phyloP scores from a whole-genome alignment of 2,797 vertebrate species.

The Crenuchus spilurus region DNA sequence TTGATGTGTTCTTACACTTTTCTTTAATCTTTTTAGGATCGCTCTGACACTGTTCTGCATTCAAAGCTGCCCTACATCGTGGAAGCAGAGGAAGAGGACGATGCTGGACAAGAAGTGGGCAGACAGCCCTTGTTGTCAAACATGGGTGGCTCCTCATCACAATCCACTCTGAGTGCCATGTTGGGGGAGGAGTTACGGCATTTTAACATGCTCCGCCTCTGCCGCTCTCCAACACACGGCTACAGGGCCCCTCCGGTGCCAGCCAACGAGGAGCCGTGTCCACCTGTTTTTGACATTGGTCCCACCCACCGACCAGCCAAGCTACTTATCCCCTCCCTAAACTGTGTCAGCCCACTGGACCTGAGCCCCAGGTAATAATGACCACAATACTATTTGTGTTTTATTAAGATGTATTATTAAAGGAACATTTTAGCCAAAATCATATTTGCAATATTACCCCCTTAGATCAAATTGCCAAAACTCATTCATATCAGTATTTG shows the following conservation, averaged over 20 bases:
- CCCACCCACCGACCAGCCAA: constrained; percentile 75
- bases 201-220: constrained; percentile 75
- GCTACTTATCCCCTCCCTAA: constrained; percentile 85
- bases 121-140: constrained; percentile 79
- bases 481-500: too few species aligned
- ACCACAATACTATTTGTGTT: background rate
- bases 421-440: too few species aligned
- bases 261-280: constrained; percentile 56
- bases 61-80: constrained; percentile 81
- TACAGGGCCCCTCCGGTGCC: constrained; percentile 67
- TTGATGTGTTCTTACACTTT: background rate
- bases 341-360: constrained; percentile 80
- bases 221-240: constrained; percentile 77
- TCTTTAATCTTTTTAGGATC: constrained; percentile 64
- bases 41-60: constrained; percentile 62
- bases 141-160: constrained; percentile 72
- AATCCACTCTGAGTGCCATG: constrained; percentile 80
- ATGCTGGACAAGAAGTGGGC: constrained; percentile 54
- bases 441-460: too few species aligned
- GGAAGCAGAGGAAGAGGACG: constrained; percentile 74
- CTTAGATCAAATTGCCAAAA: too few species aligned
- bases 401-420: too few species aligned
- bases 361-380: constrained; percentile 88
- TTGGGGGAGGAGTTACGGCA: constrained; percentile 85
- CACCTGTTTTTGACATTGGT: constrained; percentile 46